Percentiles rank a stretch among this genome's conserved stretches.
Evolutionary conservation across 2,888 invertebrate species (phyloP).

Genomic region (Polietes domitor): DNA sequence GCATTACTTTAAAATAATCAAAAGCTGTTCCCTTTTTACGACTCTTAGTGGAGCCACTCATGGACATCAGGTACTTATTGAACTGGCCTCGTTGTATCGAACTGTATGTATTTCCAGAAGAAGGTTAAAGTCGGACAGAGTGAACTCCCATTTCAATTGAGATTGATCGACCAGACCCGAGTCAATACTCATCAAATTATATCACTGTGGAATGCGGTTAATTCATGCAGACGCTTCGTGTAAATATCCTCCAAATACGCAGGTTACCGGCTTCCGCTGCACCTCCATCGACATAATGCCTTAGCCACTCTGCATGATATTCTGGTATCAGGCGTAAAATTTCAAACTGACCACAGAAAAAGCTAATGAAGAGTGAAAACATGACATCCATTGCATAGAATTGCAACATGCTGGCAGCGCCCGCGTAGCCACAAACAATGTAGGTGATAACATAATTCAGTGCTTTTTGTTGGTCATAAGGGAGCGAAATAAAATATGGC

Average conservation of each 20-base stretch:
- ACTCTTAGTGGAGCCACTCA: no score
- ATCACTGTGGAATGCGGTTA: slow-evolving; percentile 42
- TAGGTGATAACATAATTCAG: not conserved
- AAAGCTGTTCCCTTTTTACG: no score
- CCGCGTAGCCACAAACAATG: not conserved
- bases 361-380: slow-evolving; percentile 50
- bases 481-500: slow-evolving; percentile 50
- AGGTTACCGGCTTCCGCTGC: not conserved
- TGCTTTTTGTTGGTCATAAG: slow-evolving; percentile 24
- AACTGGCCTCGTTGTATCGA: no score
- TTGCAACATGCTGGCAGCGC: slow-evolving; percentile 13
- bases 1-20: no score
- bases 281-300: no score
- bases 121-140: no score
- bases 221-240: slow-evolving; percentile 43
- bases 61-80: no score
- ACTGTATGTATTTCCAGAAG: no score
- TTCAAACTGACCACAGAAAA: slow-evolving; percentile 52
- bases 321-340: slow-evolving; percentile 54
- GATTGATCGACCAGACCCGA: no score
- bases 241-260: slow-evolving; percentile 47
- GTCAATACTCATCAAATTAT: slow-evolving; percentile 48
- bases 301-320: slow-evolving; percentile 4
- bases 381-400: slow-evolving; percentile 44
- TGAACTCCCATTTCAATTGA: no score